Evolutionary conservation across 2,797 vertebrate species (phyloP), one percentile per base, ranked within the genome.

Genomic region (Hippoglossus hippoglossus): DNA sequence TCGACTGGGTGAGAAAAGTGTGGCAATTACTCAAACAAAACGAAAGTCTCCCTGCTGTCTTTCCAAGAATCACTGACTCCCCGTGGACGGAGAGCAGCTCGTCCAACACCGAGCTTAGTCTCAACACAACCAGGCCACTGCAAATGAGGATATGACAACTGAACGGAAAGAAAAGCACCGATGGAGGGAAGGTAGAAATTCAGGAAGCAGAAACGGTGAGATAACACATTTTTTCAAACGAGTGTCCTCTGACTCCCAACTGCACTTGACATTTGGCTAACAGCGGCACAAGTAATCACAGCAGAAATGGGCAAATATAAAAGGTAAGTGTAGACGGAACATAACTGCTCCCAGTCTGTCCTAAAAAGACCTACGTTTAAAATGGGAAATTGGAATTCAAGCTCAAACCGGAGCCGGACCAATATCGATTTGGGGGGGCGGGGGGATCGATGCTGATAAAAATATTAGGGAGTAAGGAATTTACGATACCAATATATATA

Each of bases 261-360:
- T 62, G 24, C 63, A 49, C 65, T 77, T 85, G 84, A 88, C 80
- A 80, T 88, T 81, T 84, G 62, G 69, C 75, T 28, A 28, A 28
- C 71, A 26, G 67, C 56, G 31, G 59, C 57, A 82, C 58, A 73
- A 78, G 68, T 57, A 67, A 85, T 84, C 66, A 59, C 67, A n/a
- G 69, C 59, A 64, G 75, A 73, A 59, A 51, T 59, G 63, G 36
- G 79, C 63, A 71, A 79, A 79, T 73, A 60, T 53, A 64, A 75
- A 75, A 73, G 75, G 69, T 63, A 72, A 65, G 44, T 74, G 58
- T 56, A 59, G 52, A 8, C 28, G 24, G 13, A 10, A 67, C 71
- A 52, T 44, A 10, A 34, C 31, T 34, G 31, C 65, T 71, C 70
- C 6, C 8, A 61, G 56, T 68, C 73, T 15, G 18, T 41, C 44